Evolutionary conservation across 1,140 invertebrate genomes (phyloP), one percentile per base, ranked within the genome.

Genomic region (Stegodyphus mimosarum): DNA sequence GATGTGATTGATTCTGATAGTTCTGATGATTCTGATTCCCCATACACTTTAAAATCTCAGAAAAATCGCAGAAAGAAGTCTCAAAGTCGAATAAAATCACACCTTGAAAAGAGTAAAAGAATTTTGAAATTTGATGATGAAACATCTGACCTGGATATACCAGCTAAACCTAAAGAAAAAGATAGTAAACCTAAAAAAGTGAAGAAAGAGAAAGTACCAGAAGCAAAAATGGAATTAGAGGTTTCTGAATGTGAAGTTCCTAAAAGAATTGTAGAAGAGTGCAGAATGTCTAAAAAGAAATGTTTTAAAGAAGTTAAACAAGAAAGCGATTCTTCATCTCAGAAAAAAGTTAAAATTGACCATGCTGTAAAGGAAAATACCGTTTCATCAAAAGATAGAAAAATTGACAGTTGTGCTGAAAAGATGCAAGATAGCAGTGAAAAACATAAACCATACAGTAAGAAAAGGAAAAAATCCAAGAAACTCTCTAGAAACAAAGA

Each of bases 1-100:
- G 93, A 93, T 63, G 64, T 85, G 7, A 72, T 87, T 7, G 85
- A 88, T 15, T 70, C 50, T 76, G 87, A 87, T 33, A 73, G 64
- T 64, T 87, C 86, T 53, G 83, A 85, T 70, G 9, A 9, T 11
- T 78, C 76, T 74, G 74, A 79, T 17, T 70, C 60, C 11, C 93
- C 94, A 83, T 86, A 93, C 93, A 78, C 93, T 94, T 87, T 92
- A 92, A 86, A 93, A 90, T 86, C 94, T 94, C 87, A 95, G 94
- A 89, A 95, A 53, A 95, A 94, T 88, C 92, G 94, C 66, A 92
- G 93, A 48, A 94, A 95, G 67, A 94, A 93, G 89, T 90, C 76
- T 17, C 69, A 67, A 55, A 80, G 51, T 74, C 81, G 81, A 15
- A 55, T 51, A 5, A 87, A 76, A 17, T 7, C 55, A 66, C 49